Percentiles rank a stretch among this genome's conserved stretches.
Evolutionary conservation across 1,140 invertebrate species (phyloP).

Genomic region (Pseudomyrmex dendroicus): DNA sequence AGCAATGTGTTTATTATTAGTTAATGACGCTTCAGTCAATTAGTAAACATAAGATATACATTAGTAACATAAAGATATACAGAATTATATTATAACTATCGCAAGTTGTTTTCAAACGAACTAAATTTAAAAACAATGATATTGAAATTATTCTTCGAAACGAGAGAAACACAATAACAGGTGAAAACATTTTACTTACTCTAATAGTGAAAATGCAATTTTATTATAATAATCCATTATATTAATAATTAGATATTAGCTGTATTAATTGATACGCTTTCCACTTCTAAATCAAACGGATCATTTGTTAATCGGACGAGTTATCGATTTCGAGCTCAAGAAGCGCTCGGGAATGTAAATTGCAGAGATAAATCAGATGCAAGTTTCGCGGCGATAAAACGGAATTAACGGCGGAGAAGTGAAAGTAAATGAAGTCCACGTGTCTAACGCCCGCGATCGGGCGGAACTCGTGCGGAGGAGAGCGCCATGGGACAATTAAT

Average conservation of each 20-base stretch:
- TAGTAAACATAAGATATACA: too few relatives aligned
- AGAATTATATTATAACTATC: too few relatives aligned
- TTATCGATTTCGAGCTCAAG: slow-evolving; percentile 13
- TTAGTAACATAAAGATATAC: too few relatives aligned
- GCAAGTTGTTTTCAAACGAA: too few relatives aligned
- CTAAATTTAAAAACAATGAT: not conserved
- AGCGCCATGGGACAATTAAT: slow-evolving; percentile 16
- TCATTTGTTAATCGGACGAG: slow-evolving; percentile 26
- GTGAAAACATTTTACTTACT: too few relatives aligned
- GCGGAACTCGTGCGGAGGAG: not conserved
- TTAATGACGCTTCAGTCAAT: too few relatives aligned
- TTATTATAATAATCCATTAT: too few relatives aligned
- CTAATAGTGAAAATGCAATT: too few relatives aligned
- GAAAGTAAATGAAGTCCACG: slow-evolving; percentile 41
- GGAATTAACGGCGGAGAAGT: slow-evolving; percentile 40
- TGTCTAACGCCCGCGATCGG: slow-evolving; percentile 11
- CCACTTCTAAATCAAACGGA: not conserved
- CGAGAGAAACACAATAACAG: not conserved
- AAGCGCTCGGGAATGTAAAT: slow-evolving; percentile 21
- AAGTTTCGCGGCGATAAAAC: slow-evolving; percentile 26
- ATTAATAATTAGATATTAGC: not conserved
- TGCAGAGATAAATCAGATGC: slow-evolving; percentile 13
- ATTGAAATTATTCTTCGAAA: not conserved
- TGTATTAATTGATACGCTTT: slow-evolving; percentile 5
- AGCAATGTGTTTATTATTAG: not conserved